Evolutionary conservation across 2,113 vertebrate species (phyloP), one percentile per base, ranked within the genome.

Genomic region (Cervus canadensis): DNA sequence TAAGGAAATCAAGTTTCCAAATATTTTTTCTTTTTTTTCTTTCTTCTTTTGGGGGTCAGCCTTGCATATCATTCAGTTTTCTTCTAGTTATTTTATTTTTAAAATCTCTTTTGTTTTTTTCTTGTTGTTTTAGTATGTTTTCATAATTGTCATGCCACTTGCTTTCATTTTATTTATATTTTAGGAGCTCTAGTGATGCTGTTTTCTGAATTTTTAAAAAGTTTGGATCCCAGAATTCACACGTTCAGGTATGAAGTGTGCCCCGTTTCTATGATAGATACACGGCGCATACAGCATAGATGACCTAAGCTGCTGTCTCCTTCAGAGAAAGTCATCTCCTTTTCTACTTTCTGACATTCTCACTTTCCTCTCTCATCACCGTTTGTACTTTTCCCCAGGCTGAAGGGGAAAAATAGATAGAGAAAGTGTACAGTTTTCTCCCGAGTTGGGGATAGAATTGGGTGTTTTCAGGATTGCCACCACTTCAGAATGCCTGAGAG

Each of bases 231-330:
- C 14, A 40, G 2, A 62, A 33, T 67, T 67, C 13, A 33, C 30
- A 33, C 11, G 57, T 81, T 30, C 19, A 28, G 26, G 33, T 33
- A n/a, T 17, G 59, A n/a, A 91, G 11, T 30, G 19, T 40, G 83
- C 71, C 3, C 26, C 6, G 11, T 74, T 52, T 87, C 43, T 56
- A 3, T 7, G 8, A 43, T 7, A n/a, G 26, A 26, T 12, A 21
- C 3, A 8, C 2, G 3, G 3, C 0, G 0, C 36, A 25, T 5
- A 15, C 3, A 17, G 16, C 1, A 10, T 36, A 7, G n/a, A 23
- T 71, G 43, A 13, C 19, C 3, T 15, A n/a, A 57, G 48, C 40
- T 57, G 3, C 5, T 81, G 14, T 15, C 86, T 59, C 57, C 43
- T 81, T 59, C 57, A n/a, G 43, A 92, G 57, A 86, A 62, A 45